Base-by-base conservation (phyloP, 2,797 vertebrate species). In the Arnoldichthys spilopterus region DNA sequence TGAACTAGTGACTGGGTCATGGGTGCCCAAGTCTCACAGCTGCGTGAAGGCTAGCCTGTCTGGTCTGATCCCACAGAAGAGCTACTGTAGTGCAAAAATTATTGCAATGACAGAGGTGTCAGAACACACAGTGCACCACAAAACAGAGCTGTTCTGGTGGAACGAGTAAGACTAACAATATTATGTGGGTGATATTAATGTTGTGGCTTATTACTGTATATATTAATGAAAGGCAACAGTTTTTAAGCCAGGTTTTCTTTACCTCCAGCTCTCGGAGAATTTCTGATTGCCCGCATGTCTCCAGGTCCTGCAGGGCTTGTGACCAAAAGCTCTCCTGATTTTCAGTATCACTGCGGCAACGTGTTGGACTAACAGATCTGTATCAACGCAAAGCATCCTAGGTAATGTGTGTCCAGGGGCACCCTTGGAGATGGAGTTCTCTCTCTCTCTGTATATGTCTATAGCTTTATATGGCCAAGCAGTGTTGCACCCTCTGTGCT, bases 261-360 rank as follows among this genome's bases (percentile, higher is more conserved):
- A 99, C 98, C 97, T 99, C 97, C 85, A 99, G 95, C 83, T 99
- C 97, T 92, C 98, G 94, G 89, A 99, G 95, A 89, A 99, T 96
- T 90, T 97, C 97, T 3, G 97, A 97, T 91, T 99, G 98, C 85
- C 98, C 98, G 8, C 98, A 98, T 72, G 98, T 98, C 95, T 99
- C 95, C 85, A 98, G 95, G 92, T 99, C 98, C 91, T 98, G 97
- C 84, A 99, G 92, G 87, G 97, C 97, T 91, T 97, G 98, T 83
- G 94, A 95, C 98, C 98, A 99, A 92, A 98, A 97, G 91, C 93
- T 96, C 92, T 97, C 96, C 71, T 96, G 95, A 3, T 92, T 94
- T 85, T 96, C 93, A 47, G 93, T 92, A 87, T 94, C 93, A 87
- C 94, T 94, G 80, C 94, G 95, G 93, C 93, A 94, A 92, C 94